Evolutionary conservation across 37 sponge, comb jelly and placozoan species (phyloP).

Genomic region (Cladorhizidae sp.): DNA sequence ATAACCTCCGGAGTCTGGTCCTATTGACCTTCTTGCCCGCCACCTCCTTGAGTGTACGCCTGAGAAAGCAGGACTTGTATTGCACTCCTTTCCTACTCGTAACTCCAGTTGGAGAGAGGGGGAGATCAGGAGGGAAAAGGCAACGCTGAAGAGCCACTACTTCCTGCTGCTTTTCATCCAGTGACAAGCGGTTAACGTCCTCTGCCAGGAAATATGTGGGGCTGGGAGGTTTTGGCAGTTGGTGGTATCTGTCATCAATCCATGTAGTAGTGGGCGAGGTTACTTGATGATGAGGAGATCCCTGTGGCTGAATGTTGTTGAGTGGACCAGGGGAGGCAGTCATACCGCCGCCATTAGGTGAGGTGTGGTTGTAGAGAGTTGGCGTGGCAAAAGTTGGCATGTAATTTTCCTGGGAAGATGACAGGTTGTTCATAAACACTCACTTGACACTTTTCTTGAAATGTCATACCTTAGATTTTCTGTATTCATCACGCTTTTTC

Average conservation of each 20-base stretch:
- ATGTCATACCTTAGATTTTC: constrained; percentile 22
- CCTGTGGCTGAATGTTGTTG: constrained; percentile 14
- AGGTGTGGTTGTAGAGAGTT: background rate
- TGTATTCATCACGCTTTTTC: constrained; percentile 12
- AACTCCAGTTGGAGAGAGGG: background rate
- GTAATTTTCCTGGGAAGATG: constrained; percentile 4
- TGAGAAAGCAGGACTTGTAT: background rate
- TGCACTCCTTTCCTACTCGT: background rate
- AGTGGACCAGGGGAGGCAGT: constrained; percentile 27
- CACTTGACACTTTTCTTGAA: background rate
- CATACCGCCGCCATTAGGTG: background rate
- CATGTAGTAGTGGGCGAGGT: background rate
- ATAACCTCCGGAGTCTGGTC: constrained; percentile 1
- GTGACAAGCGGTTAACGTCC: constrained; percentile 23
- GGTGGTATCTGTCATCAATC: no score
- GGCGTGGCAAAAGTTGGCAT: background rate
- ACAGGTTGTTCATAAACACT: background rate
- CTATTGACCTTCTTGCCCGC: background rate
- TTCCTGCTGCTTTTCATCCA: constrained; percentile 7
- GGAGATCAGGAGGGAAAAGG: constrained; percentile 29
- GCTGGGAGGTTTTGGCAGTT: constrained; percentile 1
- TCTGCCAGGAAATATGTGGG: constrained; percentile 28
- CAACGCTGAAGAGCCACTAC: background rate
- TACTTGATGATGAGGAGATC: background rate
- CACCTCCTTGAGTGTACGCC: background rate